Percentiles rank a stretch among this genome's conserved stretches.
These are phyloP conservation scores for Plutella xylostella DNA, from an alignment of 2,888 invertebrate species.

Conservation along the genomic window DNA sequence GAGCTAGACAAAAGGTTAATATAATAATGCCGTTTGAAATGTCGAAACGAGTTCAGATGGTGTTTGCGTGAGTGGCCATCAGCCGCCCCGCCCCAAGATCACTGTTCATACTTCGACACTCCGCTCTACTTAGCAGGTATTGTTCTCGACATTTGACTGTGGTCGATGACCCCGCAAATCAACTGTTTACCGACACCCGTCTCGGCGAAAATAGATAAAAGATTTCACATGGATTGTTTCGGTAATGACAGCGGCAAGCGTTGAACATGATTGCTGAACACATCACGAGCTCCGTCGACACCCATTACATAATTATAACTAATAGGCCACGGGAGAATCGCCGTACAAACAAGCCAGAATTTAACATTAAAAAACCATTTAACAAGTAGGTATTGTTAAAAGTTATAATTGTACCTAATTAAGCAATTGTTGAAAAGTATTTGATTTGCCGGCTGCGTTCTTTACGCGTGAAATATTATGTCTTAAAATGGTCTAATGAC, in stretches of 20 bases:
- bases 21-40: too few relatives aligned
- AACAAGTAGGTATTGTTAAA: too few relatives aligned
- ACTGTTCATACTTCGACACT: constrained; percentile 25
- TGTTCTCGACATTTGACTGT: constrained; percentile 57
- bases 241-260: constrained; percentile 11
- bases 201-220: constrained; percentile 36
- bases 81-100: too few relatives aligned
- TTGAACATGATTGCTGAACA: too few relatives aligned
- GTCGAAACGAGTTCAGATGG: too few relatives aligned
- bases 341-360: too few relatives aligned
- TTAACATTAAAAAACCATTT: too few relatives aligned
- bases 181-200: constrained; percentile 41
- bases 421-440: neutral
- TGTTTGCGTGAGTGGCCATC: too few relatives aligned
- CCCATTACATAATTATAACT: too few relatives aligned
- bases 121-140: constrained; percentile 37
- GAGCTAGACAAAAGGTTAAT: too few relatives aligned
- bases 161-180: constrained; percentile 50
- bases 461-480: constrained; percentile 3
- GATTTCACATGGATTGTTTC: constrained; percentile 24
- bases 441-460: neutral
- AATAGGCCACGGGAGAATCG: too few relatives aligned
- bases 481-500: constrained; percentile 3
- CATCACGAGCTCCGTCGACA: too few relatives aligned
- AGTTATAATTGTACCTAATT: neutral